Percentiles rank a stretch among this genome's conserved stretches.
Evolutionary conservation across 2,888 invertebrate genomes (phyloP).

Genomic region (Diaperis boleti): DNA sequence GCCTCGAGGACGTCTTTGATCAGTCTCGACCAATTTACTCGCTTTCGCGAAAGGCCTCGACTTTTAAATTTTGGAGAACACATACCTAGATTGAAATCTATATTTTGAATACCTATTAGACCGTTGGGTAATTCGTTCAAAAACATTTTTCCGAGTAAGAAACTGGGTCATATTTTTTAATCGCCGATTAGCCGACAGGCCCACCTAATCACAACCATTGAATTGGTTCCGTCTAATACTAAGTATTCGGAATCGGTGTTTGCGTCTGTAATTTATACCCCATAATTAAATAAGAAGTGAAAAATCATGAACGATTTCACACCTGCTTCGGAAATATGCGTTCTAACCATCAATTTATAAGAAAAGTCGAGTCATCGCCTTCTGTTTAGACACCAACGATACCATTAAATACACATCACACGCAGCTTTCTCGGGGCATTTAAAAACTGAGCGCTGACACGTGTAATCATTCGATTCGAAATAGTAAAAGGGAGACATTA

Average conservation of each 20-base stretch:
- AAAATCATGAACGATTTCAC: conserved; percentile 47
- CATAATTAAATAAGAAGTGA: conserved; percentile 47
- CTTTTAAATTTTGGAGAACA: too few relatives aligned
- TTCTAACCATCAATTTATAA: conserved; percentile 34
- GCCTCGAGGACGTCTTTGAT: too few relatives aligned
- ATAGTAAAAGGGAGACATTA: conserved; percentile 18
- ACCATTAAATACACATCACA: conserved; percentile 31
- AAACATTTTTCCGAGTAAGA: too few relatives aligned
- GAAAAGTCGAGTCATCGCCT: conserved; percentile 40
- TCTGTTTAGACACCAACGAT: conserved; percentile 39
- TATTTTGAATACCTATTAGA: too few relatives aligned
- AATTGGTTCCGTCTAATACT: neutral
- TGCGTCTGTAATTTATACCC: conserved; percentile 37
- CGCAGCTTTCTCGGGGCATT: conserved; percentile 26
- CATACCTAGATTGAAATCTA: too few relatives aligned
- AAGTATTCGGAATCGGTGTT: neutral
- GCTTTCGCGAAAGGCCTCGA: too few relatives aligned
- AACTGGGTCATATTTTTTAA: neutral
- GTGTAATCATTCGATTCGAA: conserved; percentile 26
- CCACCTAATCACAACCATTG: neutral
- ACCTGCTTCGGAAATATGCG: conserved; percentile 45
- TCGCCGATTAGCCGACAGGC: neutral
- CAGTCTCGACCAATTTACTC: too few relatives aligned
- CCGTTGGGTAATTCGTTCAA: too few relatives aligned
- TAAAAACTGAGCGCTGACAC: conserved; percentile 16